Base-by-base conservation (phyloP, 2,888 invertebrate species). In the Euclidia mi region DNA sequence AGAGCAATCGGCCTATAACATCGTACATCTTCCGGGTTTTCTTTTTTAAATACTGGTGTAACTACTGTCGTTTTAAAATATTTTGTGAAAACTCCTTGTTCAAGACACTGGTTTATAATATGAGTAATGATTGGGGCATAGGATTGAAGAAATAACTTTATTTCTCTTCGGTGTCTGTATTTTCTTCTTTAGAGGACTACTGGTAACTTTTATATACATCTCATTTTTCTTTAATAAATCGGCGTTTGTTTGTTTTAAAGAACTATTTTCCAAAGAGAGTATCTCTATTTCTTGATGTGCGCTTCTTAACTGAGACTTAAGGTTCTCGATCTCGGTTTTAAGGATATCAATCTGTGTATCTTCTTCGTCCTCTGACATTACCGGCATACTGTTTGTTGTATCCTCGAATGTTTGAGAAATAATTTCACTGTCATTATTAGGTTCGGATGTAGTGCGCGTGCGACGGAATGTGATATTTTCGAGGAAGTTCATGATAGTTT, bases 341-440 rank as follows among this genome's bases (percentile, higher is more conserved):
- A n/a, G 29, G 10, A 15, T 14, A 2, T 14, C 17, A n/a, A 42
- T 29, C 10, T 29, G 28, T 2, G 14, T 20, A 6, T 42, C 15
- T 10, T 42, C 29, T 4, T 42, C 42, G 15, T 42, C 42, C 3
- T 42, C 42, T 15, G 42, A 42, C 15, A 42, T 42, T 3, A 29
- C 42, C 4, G 42, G 42, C 28, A 42, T 3, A 12, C 29, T 42
- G 12, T 42, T 42, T 14, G 29, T 2, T 1, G 42, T 29, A 15
- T 4, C 9, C 10, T 42, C 28, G 9, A 41, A 41, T 28, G 41
- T 42, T 42, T 42, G 42, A 2, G 42, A 42, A 2, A 29, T 15
- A 11, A 42, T 14, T 4, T 28, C 28, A 12, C 9, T 35, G 4
- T 29, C 29, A 15, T 42, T 20, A 10, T 28, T 15, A 10, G 15